phyloP scores from a whole-genome alignment of 2,113 vertebrate species.

The Martes martes region DNA sequence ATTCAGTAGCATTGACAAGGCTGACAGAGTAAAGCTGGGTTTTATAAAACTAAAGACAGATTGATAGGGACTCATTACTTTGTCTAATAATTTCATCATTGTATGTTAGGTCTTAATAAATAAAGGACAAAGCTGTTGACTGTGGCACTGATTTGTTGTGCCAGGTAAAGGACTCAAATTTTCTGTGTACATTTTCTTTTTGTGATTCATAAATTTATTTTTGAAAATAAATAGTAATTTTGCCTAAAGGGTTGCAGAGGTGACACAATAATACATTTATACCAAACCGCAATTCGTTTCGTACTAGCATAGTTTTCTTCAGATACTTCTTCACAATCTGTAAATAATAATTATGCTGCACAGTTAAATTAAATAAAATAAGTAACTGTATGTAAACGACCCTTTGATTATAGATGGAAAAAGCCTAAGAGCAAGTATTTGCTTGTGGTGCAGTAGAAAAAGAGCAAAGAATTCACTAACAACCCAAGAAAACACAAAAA shows the following conservation, averaged over 20 bases:
- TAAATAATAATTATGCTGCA: conserved; percentile 72
- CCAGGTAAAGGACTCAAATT: conserved; percentile 78
- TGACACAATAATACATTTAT: conserved; percentile 69
- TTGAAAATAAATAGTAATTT: conserved; percentile 87
- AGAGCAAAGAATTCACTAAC: conserved; percentile 52
- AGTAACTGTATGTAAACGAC: conserved; percentile 53
- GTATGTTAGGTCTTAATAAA: conserved; percentile 80
- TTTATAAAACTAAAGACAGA: conserved; percentile 87
- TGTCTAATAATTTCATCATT: conserved; percentile 82
- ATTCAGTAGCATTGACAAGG: conserved; percentile 88
- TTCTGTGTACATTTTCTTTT: conserved; percentile 76
- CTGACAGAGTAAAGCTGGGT: conserved; percentile 87
- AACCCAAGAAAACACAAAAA: conserved; percentile 55
- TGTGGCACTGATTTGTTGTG: conserved; percentile 82
- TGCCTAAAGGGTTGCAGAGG: conserved; percentile 76
- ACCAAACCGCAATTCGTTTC: conserved; percentile 55
- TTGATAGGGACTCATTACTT: conserved; percentile 85
- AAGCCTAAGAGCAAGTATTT: conserved; percentile 36
- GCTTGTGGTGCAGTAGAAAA: neutral
- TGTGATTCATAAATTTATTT: conserved; percentile 80
- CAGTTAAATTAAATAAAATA: conserved; percentile 67
- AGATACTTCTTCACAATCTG: conserved; percentile 59
- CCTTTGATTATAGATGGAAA: conserved; percentile 64
- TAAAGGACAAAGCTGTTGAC: conserved; percentile 84
- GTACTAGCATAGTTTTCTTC: conserved; percentile 42